phyloP scores from a whole-genome alignment of 1,140 invertebrate genomes.

The Bombus affinis region DNA sequence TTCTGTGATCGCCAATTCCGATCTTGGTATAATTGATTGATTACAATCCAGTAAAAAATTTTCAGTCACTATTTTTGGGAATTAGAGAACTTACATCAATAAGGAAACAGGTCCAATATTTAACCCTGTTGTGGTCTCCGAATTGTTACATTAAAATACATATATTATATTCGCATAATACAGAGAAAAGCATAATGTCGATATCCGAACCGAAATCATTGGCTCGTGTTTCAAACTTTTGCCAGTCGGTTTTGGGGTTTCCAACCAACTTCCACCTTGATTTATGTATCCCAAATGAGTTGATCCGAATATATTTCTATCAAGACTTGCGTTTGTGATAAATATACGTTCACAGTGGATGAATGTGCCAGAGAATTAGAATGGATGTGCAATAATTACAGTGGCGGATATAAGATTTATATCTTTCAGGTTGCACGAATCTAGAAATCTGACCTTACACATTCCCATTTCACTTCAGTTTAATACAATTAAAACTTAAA shows the following conservation, averaged over 20 bases:
- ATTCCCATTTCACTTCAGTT: neutral
- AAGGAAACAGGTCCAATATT: too few relatives aligned
- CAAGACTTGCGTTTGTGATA: constrained; percentile 17
- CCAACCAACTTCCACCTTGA: constrained; percentile 14
- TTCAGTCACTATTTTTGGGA: neutral
- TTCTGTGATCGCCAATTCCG: neutral
- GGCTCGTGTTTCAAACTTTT: constrained; percentile 42
- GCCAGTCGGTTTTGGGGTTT: constrained; percentile 22
- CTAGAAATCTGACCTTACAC: neutral
- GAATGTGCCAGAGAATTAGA: neutral
- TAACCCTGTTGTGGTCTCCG: too few relatives aligned
- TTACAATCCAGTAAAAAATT: neutral
- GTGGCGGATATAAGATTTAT: neutral
- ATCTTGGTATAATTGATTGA: neutral
- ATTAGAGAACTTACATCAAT: too few relatives aligned
- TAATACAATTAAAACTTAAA: neutral
- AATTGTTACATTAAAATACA: neutral
- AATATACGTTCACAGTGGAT: neutral
- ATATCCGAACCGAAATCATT: constrained; percentile 4
- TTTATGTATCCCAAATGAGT: constrained; percentile 48
- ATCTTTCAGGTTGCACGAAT: neutral
- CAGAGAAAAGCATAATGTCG: neutral
- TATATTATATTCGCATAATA: neutral
- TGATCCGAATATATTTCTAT: constrained; percentile 47
- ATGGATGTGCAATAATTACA: constrained; percentile 10